Base-by-base conservation (phyloP, 2,797 vertebrate genomes). In the Coregonus sp. region DNA sequence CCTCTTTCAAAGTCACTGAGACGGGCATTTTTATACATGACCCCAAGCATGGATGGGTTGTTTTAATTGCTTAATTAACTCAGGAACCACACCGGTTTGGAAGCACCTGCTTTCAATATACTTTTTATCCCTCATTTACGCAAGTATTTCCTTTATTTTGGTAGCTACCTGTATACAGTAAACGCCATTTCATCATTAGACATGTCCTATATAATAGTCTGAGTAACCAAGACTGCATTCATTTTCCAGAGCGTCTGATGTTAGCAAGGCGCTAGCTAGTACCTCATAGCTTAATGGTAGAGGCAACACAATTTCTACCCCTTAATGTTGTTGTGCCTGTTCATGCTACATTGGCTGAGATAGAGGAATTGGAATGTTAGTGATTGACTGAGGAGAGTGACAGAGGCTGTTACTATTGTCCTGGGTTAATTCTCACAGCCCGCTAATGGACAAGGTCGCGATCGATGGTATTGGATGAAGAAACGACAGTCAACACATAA, bases 241-340 rank as follows among this genome's bases (percentile, higher is more conserved):
- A 29, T 40, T 80, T 73, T 71, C 75, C 65, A 35, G 12, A 7
- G 61, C 14, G 66, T 37, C 33, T 37, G 66, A 16, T 16, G 40
- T 12, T 47, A 47, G 33, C 29, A 33, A 69, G 65, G 52, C 12
- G 52, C 25, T 25, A 70, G 67, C 78, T 47, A 35, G 66, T 76
- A 35, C 79, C 72, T 72, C 75, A 59, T 72, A 56, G 76, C 76
- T 35, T 81, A 78, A 83, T 78, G 80, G 77, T 54, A 70, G 20
- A 37, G 18, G 51, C 16, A 72, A 79, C 65, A 71, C 66, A 73
- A 73, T 75, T 78, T 75, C 67, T 73, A 47, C 76, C 68, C 50
- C 29, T 75, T 79, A 74, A 73, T 67, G 71, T 80, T 61, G 65
- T 12, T 74, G 29, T 70, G 67, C 74, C 75, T 80, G 71, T 81